Conservation (phyloP, 2,113 vertebrate genomes). For the Terrapene triunguis region DNA sequence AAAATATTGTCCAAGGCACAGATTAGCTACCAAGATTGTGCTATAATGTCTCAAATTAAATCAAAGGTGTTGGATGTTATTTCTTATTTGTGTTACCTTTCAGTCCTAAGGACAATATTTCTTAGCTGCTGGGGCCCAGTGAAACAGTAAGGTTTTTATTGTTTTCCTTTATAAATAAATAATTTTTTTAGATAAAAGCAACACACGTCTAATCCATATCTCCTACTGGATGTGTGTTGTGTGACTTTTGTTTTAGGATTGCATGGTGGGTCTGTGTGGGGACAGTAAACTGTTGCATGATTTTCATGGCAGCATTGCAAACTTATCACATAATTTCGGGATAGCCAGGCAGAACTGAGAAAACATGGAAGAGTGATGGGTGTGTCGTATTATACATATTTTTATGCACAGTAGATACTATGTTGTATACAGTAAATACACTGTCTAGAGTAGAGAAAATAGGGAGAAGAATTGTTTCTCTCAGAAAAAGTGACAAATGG, state of each 20-base stretch:
- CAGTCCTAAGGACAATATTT: not conserved
- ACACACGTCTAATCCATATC: too few species aligned
- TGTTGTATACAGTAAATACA: fast-evolving
- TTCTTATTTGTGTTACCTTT: not conserved
- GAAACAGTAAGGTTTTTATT: not conserved
- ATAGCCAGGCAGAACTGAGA: not conserved
- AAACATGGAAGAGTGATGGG: fast-evolving
- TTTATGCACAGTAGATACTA: not conserved
- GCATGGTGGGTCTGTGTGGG: not conserved
- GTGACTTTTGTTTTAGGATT: not conserved
- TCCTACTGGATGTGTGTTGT: not conserved
- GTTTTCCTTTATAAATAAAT: not conserved
- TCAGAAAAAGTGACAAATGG: not conserved
- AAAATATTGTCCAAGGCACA: not conserved
- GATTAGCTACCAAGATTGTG: not conserved
- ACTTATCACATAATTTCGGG: fast-evolving
- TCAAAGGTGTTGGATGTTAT: not conserved
- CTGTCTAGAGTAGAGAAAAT: fast-evolving
- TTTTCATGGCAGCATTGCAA: not conserved
- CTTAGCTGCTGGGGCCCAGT: not conserved
- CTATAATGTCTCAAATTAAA: not conserved
- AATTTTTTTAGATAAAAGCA: not conserved
- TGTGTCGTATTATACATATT: fast-evolving
- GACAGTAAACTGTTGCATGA: not conserved
- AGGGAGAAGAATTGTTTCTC: not conserved